Conservation (phyloP, 2,888 invertebrate species). For the Macaria notata region DNA sequence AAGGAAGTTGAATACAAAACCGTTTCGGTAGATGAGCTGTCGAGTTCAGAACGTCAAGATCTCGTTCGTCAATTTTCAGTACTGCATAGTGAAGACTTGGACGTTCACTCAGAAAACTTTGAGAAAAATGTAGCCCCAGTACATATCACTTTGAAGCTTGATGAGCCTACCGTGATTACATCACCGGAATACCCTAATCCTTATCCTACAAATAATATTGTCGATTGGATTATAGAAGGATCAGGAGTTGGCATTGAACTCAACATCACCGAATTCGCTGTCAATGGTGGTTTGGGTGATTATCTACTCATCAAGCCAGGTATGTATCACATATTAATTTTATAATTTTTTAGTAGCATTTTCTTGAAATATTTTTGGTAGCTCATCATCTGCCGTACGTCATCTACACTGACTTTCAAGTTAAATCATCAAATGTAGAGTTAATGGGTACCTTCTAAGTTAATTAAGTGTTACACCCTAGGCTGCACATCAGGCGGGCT, state of each 20-base stretch:
- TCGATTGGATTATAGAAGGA: constrained; percentile 67
- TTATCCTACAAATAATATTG: constrained; percentile 55
- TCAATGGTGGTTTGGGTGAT: constrained; percentile 61
- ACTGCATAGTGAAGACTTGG: constrained; percentile 42
- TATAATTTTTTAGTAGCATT: not conserved
- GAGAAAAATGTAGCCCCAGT: constrained; percentile 40
- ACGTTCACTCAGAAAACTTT: constrained; percentile 40
- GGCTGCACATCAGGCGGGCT: too few species aligned
- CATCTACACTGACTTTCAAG: too few species aligned
- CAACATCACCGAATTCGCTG: constrained; percentile 61
- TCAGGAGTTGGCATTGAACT: constrained; percentile 69
- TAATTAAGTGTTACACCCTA: too few species aligned
- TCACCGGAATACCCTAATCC: constrained; percentile 58
- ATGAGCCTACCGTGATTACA: constrained; percentile 48
- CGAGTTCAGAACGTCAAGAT: constrained; percentile 43
- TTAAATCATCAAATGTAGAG: too few species aligned
- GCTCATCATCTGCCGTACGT: too few species aligned
- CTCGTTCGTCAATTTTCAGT: constrained; percentile 48
- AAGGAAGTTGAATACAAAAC: constrained; percentile 3
- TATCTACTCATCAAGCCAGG: constrained; percentile 73
- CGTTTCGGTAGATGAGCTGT: constrained; percentile 39
- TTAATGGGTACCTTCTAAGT: too few species aligned
- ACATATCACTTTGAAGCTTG: constrained; percentile 46
- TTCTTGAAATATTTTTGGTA: too few species aligned
- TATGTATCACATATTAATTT: constrained; percentile 33